Evolutionary conservation across 2,113 vertebrate species (phyloP).

Genomic region (Naja naja): DNA sequence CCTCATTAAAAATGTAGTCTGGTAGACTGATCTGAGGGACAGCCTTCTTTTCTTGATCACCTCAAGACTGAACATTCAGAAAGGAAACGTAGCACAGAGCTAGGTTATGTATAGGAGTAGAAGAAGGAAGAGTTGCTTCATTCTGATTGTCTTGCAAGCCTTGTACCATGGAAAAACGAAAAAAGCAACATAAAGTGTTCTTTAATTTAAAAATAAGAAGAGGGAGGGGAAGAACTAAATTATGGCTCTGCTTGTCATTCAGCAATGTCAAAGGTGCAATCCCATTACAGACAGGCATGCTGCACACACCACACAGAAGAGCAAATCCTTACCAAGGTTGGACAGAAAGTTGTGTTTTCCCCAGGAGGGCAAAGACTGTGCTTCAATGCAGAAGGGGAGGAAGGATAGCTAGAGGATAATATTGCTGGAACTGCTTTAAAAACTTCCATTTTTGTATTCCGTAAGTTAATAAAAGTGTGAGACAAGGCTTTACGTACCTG

Average conservation of each 20-base stretch:
- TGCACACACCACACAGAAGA: background rate
- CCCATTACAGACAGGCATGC: background rate
- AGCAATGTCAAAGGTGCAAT: background rate
- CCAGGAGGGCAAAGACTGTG: background rate
- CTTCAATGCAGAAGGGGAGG: background rate
- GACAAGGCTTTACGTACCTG: slow-evolving; percentile 77
- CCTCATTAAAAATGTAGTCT: background rate
- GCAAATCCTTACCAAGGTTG: background rate
- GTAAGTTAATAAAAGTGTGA: background rate
- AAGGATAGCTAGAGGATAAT: background rate
- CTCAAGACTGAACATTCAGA: background rate
- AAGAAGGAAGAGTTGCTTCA: background rate
- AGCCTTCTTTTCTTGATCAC: background rate
- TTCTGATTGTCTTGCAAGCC: background rate
- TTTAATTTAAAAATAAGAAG: background rate
- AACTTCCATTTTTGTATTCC: background rate
- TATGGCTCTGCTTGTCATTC: background rate
- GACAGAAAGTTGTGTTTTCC: background rate
- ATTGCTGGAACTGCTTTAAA: background rate
- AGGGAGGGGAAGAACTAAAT: background rate
- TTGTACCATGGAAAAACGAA: background rate
- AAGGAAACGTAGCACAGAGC: background rate
- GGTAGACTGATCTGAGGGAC: background rate
- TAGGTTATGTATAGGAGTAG: too few relatives aligned
- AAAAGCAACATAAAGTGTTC: background rate